A percentile compares a stretch with the other conserved stretches of the same genome.
phyloP scores from a whole-genome alignment of 2,888 invertebrate species.

The Lochmaea crataegi region DNA sequence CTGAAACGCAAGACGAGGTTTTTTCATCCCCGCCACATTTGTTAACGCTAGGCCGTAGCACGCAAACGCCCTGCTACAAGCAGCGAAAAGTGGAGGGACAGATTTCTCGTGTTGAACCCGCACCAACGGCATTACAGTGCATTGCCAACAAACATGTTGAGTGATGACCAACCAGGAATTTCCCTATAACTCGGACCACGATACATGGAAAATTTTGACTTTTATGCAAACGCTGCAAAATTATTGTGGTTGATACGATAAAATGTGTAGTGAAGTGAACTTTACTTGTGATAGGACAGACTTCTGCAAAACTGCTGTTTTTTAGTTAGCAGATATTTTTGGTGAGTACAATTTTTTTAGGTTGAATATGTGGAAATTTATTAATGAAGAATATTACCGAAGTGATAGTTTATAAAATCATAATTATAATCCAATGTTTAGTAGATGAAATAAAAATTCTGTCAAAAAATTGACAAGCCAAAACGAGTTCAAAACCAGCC shows the following conservation, averaged over 20 bases:
- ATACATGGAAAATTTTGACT: slow-evolving; percentile 10
- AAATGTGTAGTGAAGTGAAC: slow-evolving; percentile 37
- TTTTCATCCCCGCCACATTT: slow-evolving; percentile 59
- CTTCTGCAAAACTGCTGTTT: slow-evolving; percentile 11
- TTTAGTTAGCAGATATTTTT: background rate
- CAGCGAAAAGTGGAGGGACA: slow-evolving; percentile 45
- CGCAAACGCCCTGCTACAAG: slow-evolving; percentile 56
- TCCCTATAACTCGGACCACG: slow-evolving; percentile 12
- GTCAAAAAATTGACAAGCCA: too few species aligned
- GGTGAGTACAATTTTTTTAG: slow-evolving; percentile 26
- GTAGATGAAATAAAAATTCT: too few species aligned
- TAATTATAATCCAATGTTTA: background rate
- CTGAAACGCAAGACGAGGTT: slow-evolving; percentile 52
- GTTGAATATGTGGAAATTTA: background rate
- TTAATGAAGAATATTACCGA: too few species aligned
- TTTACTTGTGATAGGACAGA: slow-evolving; percentile 27
- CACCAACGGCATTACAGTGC: slow-evolving; percentile 21
- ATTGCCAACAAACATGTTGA: slow-evolving; percentile 21
- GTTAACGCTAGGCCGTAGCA: slow-evolving; percentile 51
- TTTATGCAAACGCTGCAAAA: slow-evolving; percentile 6
- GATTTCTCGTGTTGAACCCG: slow-evolving; percentile 44
- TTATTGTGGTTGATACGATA: slow-evolving; percentile 22
- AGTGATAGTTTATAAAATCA: too few species aligned
- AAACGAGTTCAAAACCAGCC: too few species aligned
- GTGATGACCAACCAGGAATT: slow-evolving; percentile 23